Base-by-base conservation (phyloP, 2,888 invertebrate genomes). In the Oscheius sp. region DNA sequence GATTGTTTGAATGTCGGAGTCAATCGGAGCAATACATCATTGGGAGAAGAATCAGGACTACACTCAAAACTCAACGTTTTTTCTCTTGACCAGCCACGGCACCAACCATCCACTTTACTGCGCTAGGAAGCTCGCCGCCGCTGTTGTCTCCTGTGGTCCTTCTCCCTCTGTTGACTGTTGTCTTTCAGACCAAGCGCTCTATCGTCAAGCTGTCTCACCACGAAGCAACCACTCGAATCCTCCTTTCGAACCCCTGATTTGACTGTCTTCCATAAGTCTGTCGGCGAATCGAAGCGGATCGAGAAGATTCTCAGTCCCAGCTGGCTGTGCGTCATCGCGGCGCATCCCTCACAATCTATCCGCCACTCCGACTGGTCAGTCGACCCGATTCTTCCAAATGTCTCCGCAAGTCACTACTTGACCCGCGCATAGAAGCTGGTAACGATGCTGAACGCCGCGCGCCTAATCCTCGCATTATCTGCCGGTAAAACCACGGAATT, bases 331-430 rank as follows among this genome's bases (percentile, higher is more conserved):
- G 39, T 63, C 63, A 42, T 48, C 63, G 42, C 57, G 39, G 33
- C 63, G 34, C 53, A 46, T 61, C 50, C 61, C 34, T 42, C 45
- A 52, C 33, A 53, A n/a, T 45, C 42, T 33, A 31, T 46, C 20
- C 17, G 8, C 61, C 66, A 34, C 63, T 66, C 69, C 66, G 69
- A 55, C 69, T 72, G 61, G 61, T 69, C 69, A 69, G 65, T 46
- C 58, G 33, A 33, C 34, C 33, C 55, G 55, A 55, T 15, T 55
- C 55, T 34, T 55, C 34, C 55, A 20, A 17, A n/a, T 15, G 55
- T 55, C 15, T 4, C 17, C 33, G 31, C 8, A 33, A 17, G 17
- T 33, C 31, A 12, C 55, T 34, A 55, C 55, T 55, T 55, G 55
- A 55, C 55, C 55, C 34, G 34, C 55, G 33, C n/a, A n/a, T 37